These are phyloP conservation scores for Corythaeola cristata DNA, from an alignment of 2,113 vertebrate genomes.

Conservation along the genomic window DNA sequence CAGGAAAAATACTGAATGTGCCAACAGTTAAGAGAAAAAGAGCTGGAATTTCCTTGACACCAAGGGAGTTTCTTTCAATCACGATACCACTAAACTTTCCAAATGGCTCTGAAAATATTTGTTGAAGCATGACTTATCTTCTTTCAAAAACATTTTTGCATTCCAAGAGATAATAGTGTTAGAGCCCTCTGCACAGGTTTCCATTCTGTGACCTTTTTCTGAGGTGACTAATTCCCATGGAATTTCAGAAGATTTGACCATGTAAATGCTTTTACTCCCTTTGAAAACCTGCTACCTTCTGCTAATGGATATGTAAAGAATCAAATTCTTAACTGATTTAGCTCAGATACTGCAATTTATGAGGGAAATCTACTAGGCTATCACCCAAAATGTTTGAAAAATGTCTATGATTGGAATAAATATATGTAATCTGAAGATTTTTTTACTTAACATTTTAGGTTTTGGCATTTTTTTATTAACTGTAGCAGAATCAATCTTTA, in stretches of 20 bases:
- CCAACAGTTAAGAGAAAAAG: not conserved
- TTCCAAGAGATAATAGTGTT: not conserved
- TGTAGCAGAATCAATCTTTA: constrained; percentile 45
- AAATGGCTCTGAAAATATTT: constrained; percentile 42
- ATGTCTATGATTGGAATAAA: not conserved
- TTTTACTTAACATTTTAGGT: not conserved
- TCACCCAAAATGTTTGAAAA: not conserved
- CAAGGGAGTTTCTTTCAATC: constrained; percentile 20
- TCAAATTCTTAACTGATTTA: not conserved
- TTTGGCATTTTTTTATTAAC: not conserved
- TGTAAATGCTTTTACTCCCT: not conserved
- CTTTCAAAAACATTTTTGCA: constrained; percentile 42
- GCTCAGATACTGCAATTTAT: not conserved
- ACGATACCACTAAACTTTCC: not conserved
- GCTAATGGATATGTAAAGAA: not conserved
- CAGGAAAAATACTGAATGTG: not conserved
- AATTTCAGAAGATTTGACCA: not conserved
- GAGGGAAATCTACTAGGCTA: not conserved
- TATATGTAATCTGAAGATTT: not conserved
- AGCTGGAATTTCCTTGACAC: constrained; percentile 6
- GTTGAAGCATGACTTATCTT: constrained; percentile 21
- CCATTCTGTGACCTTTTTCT: not conserved
- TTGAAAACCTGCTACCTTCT: not conserved
- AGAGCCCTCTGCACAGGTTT: not conserved
- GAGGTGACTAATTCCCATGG: not conserved